Conservation (phyloP, 35 echinoderm and acorn worm genomes). For the Patiria miniata region DNA sequence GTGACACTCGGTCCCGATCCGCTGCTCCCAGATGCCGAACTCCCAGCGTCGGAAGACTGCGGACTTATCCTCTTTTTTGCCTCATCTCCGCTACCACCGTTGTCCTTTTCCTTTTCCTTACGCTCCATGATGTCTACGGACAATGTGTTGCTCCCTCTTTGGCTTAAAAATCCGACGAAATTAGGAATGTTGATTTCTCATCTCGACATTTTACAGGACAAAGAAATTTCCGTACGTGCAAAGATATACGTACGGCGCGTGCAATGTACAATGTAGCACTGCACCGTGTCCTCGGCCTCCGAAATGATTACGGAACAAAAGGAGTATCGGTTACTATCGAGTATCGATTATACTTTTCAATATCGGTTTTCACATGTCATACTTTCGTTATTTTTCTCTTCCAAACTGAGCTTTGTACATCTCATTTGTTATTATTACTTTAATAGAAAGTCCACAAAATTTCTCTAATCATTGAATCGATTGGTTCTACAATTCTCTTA, state of each 20-base stretch:
- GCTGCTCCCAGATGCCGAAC: slow-evolving; percentile 6
- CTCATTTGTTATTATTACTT: too few relatives aligned
- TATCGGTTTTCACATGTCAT: slow-evolving; percentile 28
- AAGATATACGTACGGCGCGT: not conserved
- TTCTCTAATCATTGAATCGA: too few relatives aligned
- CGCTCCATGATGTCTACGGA: slow-evolving; percentile 58
- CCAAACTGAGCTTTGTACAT: too few relatives aligned
- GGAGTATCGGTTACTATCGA: not conserved
- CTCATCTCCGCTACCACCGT: slow-evolving; percentile 64
- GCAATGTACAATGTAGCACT: not conserved
- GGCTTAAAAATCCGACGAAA: not conserved
- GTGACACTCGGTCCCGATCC: not conserved
- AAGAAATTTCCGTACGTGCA: not conserved
- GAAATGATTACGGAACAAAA: not conserved
- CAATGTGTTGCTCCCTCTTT: not conserved
- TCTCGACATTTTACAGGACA: not conserved
- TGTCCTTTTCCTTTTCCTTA: slow-evolving; percentile 79
- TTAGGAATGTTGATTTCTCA: not conserved
- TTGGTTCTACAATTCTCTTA: too few relatives aligned
- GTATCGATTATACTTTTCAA: slow-evolving; percentile 9
- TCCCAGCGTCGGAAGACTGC: slow-evolving; percentile 1
- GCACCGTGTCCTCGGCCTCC: not conserved
- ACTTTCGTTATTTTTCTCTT: too few relatives aligned
- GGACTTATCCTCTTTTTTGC: slow-evolving; percentile 49
- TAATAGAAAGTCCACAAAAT: too few relatives aligned